A percentile compares a stretch with the other conserved stretches of the same genome.
Conservation (phyloP, 92 coral and sea anemone genomes). For the Zoanthus sansibaricus region DNA sequence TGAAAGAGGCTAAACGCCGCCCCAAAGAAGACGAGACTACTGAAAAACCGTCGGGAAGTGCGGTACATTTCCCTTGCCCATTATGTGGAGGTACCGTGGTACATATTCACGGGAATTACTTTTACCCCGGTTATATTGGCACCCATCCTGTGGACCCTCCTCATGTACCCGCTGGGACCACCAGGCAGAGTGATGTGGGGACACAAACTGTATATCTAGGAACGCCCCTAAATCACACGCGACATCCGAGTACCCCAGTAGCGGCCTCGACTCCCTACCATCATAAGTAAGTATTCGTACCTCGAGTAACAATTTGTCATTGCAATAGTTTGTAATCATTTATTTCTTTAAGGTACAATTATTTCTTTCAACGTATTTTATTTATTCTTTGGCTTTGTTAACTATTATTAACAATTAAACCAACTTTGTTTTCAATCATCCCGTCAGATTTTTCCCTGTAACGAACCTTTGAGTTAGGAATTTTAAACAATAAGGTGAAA, state of each 20-base stretch:
- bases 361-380: no score
- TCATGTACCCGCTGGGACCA: constrained; percentile 52
- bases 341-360: no score
- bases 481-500: no score
- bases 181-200: constrained; percentile 51
- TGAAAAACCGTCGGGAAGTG: constrained; percentile 43
- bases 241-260: constrained; percentile 76
- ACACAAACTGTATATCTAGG: constrained; percentile 75
- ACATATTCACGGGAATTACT: constrained; percentile 85
- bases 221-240: constrained; percentile 56
- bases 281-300: constrained; percentile 70
- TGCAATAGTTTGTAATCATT: neutral
- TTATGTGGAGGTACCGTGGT: constrained; percentile 79
- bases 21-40: constrained; percentile 42
- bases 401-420: no score
- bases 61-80: constrained; percentile 91
- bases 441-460: no score
- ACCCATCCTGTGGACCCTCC: constrained; percentile 52
- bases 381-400: no score
- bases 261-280: constrained; percentile 84
- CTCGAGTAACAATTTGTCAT: neutral
- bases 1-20: constrained; percentile 67
- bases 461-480: no score
- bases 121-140: constrained; percentile 83
- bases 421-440: no score